These are phyloP conservation scores for Cervus canadensis DNA, from an alignment of 2,113 vertebrate species.

Conservation along the genomic window DNA sequence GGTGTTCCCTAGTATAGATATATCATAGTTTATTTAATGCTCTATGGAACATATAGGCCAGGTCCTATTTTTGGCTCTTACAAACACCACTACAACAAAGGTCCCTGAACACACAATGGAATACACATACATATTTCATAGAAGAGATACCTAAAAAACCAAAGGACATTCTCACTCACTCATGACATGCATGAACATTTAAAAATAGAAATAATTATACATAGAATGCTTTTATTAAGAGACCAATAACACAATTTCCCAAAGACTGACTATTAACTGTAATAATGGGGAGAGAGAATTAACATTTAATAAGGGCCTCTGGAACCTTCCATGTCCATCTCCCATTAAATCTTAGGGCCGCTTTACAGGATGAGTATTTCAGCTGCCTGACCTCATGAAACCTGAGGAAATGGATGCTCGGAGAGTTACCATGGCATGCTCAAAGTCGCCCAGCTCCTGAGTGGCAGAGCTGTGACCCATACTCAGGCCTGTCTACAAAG, in stretches of 20 bases:
- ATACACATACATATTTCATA: not conserved
- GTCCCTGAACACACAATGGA: not conserved
- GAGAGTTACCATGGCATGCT: too few species aligned
- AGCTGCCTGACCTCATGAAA: not conserved
- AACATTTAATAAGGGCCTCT: not conserved
- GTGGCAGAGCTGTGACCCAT: not conserved
- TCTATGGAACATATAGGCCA: not conserved
- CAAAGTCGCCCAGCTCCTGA: not conserved
- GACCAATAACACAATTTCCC: not conserved
- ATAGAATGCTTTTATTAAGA: not conserved
- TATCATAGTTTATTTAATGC: not conserved
- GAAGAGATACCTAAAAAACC: not conserved
- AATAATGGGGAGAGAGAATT: not conserved
- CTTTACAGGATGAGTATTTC: not conserved
- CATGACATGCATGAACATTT: not conserved
- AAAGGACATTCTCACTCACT: not conserved
- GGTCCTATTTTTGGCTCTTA: not conserved
- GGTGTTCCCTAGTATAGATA: not conserved
- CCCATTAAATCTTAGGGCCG: not conserved
- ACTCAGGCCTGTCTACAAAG: not conserved
- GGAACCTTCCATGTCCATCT: not conserved
- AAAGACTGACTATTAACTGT: not conserved
- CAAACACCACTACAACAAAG: not conserved
- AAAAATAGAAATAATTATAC: not conserved
- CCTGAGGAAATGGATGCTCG: not conserved